Conservation (phyloP, 2,797 vertebrate genomes). For the Knipowitschia caucasica region DNA sequence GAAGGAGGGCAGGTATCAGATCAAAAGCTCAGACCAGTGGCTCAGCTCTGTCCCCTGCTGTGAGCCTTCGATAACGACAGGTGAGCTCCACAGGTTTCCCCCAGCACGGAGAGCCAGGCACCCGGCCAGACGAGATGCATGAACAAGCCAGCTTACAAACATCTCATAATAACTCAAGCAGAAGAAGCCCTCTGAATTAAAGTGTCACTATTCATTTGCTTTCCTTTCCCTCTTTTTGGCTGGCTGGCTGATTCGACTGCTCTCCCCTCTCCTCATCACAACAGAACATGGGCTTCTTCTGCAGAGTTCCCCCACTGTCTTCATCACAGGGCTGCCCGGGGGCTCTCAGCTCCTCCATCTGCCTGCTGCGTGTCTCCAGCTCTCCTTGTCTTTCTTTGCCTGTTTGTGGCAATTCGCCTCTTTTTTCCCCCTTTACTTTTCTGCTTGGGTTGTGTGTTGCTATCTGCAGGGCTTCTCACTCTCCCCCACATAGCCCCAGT, state of each 20-base stretch:
- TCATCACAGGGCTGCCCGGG: constrained; percentile 67
- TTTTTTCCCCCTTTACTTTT: constrained; percentile 46
- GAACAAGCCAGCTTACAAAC: constrained; percentile 80
- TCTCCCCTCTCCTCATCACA: constrained; percentile 42
- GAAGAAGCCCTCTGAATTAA: constrained; percentile 80
- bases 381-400: constrained; percentile 56
- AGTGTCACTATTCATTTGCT: constrained; percentile 84
- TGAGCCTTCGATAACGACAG: constrained; percentile 67
- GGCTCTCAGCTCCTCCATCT: constrained; percentile 68
- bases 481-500: constrained; percentile 23
- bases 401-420: constrained; percentile 56
- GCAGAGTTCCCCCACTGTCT: constrained; percentile 67
- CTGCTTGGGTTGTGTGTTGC: constrained; percentile 37
- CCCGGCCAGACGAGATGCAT: constrained; percentile 69
- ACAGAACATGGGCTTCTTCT: constrained; percentile 63
- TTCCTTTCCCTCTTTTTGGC: constrained; percentile 73
- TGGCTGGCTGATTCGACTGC: constrained; percentile 45
- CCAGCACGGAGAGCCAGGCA: constrained; percentile 65
- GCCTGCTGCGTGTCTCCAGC: constrained; percentile 62
- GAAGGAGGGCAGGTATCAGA: constrained; percentile 36
- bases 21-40: constrained; percentile 61
- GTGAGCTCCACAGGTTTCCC: constrained; percentile 66
- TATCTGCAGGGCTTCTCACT: constrained; percentile 40
- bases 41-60: constrained; percentile 61
- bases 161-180: constrained; percentile 80